These are phyloP conservation scores for Laticauda colubrina DNA, from an alignment of 2,113 vertebrate species.

Conservation along the genomic window DNA sequence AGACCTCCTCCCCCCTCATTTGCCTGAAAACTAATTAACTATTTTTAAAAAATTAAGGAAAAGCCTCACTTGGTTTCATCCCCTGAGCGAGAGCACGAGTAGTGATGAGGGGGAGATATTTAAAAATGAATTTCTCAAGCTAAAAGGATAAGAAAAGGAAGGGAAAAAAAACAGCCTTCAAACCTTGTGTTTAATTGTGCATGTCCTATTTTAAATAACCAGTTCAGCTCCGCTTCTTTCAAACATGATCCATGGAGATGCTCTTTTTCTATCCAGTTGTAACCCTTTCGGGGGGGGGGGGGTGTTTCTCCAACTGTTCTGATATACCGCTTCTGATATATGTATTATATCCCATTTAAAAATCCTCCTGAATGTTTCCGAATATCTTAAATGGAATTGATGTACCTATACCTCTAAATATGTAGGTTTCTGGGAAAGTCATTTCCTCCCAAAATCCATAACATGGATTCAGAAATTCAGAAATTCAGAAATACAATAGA, in stretches of 20 bases:
- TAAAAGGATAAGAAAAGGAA: slow-evolving; percentile 40
- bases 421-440: background rate
- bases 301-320: slow-evolving; percentile 24
- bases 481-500: background rate
- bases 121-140: slow-evolving; percentile 47
- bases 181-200: slow-evolving; percentile 47
- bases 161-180: slow-evolving; percentile 33
- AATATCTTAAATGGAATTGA: background rate
- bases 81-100: background rate
- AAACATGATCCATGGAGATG: slow-evolving; percentile 26
- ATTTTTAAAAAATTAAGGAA: slow-evolving; percentile 8
- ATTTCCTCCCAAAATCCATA: background rate
- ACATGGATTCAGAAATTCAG: background rate
- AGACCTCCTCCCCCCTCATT: background rate
- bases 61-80: background rate
- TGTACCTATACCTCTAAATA: background rate
- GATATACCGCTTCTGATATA: background rate
- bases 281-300: slow-evolving; percentile 36
- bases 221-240: slow-evolving; percentile 47
- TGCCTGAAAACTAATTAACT: slow-evolving; percentile 27
- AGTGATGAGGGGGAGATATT: slow-evolving; percentile 48
- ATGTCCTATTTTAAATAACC: slow-evolving; percentile 28
- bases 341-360: background rate
- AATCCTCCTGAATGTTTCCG: background rate
- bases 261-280: slow-evolving; percentile 43